Evolutionary conservation across 2,113 vertebrate genomes (phyloP), one percentile per base, ranked within the genome.

Genomic region (Spea multiplicata): DNA sequence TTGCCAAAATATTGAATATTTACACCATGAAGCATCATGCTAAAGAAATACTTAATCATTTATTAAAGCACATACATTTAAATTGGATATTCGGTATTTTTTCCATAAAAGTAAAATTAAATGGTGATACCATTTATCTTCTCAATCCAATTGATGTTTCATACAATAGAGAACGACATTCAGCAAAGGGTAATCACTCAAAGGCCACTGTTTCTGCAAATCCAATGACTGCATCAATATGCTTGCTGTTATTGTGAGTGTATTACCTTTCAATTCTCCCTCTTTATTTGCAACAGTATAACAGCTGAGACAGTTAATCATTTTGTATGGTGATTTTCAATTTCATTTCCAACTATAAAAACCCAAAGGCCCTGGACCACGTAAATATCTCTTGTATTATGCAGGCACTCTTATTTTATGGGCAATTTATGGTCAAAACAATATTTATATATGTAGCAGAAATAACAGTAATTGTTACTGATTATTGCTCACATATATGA

Each of bases 291-390:
- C 49, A 50, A 9, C 7, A 80, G 3, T 17, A 76, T 9, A 82
- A 3, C 67, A 14, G 73, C 74, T 84, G 62, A 84, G 80, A 82
- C 81, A 86, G 80, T 81, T 46, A 84, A 74, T 83, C 73, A 85
- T 89, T 85, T 73, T 53, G 78, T 70, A 72, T 81, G 84, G 83
- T 80, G 78, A 83, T 88, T 84, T 86, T 8, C 66, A 81, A 30
- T 76, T 83, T 78, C 3, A 68, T 84, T 10, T 66, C 84, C 84
- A 82, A 57, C 50, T 81, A 74, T 73, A 78, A 82, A 49, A 4
- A 44, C 73, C 73, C 46, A 75, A 66, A 66, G 17, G 64, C 62
- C 66, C 62, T 66, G 48, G 53, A 66, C 61, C 64, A 61, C 66
- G 73, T 14, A 17, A 62, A n/a, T 62, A 55, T 75, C 45, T 49